phyloP scores from a whole-genome alignment of 2,113 vertebrate species.

The Carassius auratus region DNA sequence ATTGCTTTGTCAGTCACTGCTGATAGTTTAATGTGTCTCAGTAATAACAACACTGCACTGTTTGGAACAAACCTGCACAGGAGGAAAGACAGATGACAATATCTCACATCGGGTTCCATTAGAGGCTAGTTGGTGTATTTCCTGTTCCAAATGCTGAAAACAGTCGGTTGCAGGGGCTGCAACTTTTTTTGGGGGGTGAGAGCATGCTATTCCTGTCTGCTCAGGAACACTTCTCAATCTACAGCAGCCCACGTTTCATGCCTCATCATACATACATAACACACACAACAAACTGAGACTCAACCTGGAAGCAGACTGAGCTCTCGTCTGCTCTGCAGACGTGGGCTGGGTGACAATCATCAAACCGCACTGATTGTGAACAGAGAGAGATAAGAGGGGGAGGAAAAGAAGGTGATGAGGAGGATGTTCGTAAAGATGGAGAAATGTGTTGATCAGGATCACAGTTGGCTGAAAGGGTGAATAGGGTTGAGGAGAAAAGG shows the following conservation, averaged over 20 bases:
- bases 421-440: not conserved
- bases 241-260: conserved; percentile 10
- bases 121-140: conserved; percentile 14
- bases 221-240: conserved; percentile 2
- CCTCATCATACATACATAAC: conserved; percentile 19
- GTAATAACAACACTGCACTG: conserved; percentile 14
- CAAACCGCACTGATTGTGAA: not conserved
- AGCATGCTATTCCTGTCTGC: conserved; percentile 4
- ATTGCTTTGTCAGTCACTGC: conserved; percentile 25
- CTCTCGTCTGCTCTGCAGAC: conserved; percentile 31
- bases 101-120: conserved; percentile 36
- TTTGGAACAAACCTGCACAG: not conserved
- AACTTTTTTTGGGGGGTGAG: not conserved
- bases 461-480: not conserved
- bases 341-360: conserved; percentile 40
- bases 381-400: conserved; percentile 5
- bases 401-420: conserved; percentile 30
- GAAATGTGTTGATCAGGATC: conserved; percentile 10
- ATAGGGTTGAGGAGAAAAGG: not conserved
- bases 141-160: not conserved
- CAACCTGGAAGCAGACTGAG: conserved; percentile 15
- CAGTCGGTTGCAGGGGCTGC: not conserved
- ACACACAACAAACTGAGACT: conserved; percentile 5
- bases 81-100: conserved; percentile 24
- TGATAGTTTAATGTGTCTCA: conserved; percentile 24